Conservation (phyloP, 2,888 invertebrate genomes). For the Panzeria rudis region DNA sequence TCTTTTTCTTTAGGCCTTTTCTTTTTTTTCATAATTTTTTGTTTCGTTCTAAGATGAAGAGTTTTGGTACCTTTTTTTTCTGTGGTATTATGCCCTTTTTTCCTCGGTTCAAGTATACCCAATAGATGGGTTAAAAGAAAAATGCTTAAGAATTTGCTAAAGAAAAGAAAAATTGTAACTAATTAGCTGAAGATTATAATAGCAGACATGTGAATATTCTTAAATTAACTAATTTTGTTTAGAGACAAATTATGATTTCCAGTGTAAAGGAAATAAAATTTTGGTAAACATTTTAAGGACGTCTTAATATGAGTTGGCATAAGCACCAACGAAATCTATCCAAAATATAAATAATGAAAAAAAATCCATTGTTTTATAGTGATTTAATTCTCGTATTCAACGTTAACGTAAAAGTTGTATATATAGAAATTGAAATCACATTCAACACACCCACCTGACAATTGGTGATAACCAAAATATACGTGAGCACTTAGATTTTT, state of each 20-base stretch:
- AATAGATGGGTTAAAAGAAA: constrained; percentile 63
- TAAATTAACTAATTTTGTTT: neutral
- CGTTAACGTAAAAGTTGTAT: too few species aligned
- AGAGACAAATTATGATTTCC: neutral
- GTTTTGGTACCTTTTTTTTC: constrained; percentile 27
- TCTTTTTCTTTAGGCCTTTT: constrained; percentile 31
- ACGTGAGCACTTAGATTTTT: too few species aligned
- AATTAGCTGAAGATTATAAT: constrained; percentile 50
- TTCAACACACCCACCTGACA: too few species aligned
- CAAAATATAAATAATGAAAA: too few species aligned
- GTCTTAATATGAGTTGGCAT: too few species aligned
- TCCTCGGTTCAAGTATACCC: constrained; percentile 63
- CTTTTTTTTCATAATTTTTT: neutral
- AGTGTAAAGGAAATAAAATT: neutral
- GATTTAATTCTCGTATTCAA: too few species aligned
- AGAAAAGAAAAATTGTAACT: constrained; percentile 28
- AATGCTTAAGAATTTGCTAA: constrained; percentile 33
- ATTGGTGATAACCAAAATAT: too few species aligned
- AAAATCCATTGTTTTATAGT: too few species aligned
- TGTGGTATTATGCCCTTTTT: constrained; percentile 48
- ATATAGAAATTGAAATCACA: too few species aligned
- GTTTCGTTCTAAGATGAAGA: constrained; percentile 15
- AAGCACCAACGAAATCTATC: too few species aligned
- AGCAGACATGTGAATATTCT: neutral
- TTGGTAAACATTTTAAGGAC: too few species aligned